Evolutionary conservation across 2,797 vertebrate genomes (phyloP).

Genomic region (Nannoperca australis): DNA sequence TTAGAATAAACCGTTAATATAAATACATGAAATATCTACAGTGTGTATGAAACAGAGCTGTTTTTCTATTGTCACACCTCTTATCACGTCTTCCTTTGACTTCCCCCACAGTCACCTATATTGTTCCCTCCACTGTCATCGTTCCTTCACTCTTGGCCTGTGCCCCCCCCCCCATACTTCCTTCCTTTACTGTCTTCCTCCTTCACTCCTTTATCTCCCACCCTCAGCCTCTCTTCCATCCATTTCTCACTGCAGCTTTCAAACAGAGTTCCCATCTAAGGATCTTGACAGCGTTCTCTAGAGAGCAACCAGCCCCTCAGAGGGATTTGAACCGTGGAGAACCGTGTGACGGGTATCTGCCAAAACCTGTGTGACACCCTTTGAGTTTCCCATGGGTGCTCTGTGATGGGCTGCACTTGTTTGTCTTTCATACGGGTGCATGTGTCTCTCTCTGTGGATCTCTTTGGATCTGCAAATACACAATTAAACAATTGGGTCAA

Average conservation of each 20-base stretch:
- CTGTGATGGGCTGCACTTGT: slow-evolving; percentile 60
- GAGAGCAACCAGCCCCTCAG: slow-evolving; percentile 42
- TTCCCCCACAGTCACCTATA: slow-evolving; percentile 8
- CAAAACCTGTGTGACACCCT: slow-evolving; percentile 58
- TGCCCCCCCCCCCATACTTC: slow-evolving; percentile 22
- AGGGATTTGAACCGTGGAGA: slow-evolving; percentile 71
- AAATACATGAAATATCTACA: not conserved
- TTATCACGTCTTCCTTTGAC: slow-evolving; percentile 21
- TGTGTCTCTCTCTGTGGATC: slow-evolving; percentile 36
- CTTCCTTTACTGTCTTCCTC: slow-evolving; percentile 35
- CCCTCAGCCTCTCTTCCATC: slow-evolving; percentile 36
- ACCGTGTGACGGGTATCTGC: slow-evolving; percentile 64
- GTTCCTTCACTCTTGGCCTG: slow-evolving; percentile 22
- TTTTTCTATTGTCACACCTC: slow-evolving; percentile 9
- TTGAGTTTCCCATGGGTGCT: slow-evolving; percentile 54
- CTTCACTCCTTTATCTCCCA: slow-evolving; percentile 43
- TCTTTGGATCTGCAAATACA: not conserved
- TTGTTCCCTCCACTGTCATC: slow-evolving; percentile 19
- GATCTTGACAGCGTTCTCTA: slow-evolving; percentile 63
- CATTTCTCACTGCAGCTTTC: slow-evolving; percentile 41
- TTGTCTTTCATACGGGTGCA: slow-evolving; percentile 36
- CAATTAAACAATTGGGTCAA: not conserved
- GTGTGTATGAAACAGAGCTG: no score
- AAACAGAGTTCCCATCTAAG: slow-evolving; percentile 39
- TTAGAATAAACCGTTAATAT: not conserved